phyloP scores from a whole-genome alignment of 1,140 invertebrate species.

The Acyrthosiphon pisum region DNA sequence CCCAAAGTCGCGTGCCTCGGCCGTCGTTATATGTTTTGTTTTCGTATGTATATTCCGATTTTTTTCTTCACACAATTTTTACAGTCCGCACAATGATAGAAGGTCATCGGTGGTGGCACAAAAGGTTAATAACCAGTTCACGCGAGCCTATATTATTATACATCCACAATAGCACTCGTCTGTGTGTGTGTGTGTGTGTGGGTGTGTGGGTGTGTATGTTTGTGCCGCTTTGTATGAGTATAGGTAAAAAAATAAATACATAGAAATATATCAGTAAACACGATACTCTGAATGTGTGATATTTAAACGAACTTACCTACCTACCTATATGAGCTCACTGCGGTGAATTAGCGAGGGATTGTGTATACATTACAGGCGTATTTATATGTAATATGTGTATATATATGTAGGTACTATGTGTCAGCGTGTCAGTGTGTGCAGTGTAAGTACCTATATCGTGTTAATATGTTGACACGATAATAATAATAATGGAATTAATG shows the following conservation, averaged over 20 bases:
- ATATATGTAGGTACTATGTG: too few relatives aligned
- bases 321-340: neutral
- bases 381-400: neutral
- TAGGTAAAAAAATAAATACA: neutral
- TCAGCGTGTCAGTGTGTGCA: too few relatives aligned
- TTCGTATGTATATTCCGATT: neutral
- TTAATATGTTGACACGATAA: neutral
- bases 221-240: neutral
- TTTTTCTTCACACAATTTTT: neutral
- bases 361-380: neutral
- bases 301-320: neutral
- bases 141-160: neutral
- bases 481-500: neutral
- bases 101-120: neutral
- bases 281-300: neutral
- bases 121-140: conserved; percentile 52
- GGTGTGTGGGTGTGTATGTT: too few relatives aligned
- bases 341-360: conserved; percentile 9
- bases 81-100: neutral
- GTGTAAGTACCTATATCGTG: neutral
- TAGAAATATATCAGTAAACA: neutral
- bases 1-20: conserved; percentile 10
- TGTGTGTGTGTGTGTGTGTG: neutral
- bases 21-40: neutral
- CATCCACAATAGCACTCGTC: neutral